Evolutionary conservation across 2,888 invertebrate genomes (phyloP), one percentile per base, ranked within the genome.

Genomic region (Marasmarcha lunaedactyla): DNA sequence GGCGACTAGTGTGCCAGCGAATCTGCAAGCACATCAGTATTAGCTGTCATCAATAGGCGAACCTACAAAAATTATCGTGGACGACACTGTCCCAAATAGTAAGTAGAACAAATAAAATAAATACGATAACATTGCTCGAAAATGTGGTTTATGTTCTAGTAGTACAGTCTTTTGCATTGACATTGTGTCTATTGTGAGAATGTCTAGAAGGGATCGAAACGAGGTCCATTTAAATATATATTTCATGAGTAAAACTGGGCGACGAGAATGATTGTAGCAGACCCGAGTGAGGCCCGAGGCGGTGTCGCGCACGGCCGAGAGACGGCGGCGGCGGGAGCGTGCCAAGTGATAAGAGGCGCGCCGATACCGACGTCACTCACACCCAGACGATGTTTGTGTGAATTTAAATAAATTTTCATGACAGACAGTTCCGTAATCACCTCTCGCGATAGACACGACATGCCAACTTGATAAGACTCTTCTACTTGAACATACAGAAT

Each of bases 401-500:
- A 79, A 81, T 81, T 81, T 81, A 78, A 83, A 83, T 81, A 83
- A 76, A 81, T 81, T 79, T 79, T 79, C 81, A 77, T 81, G 79
- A 78, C 79, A 81, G 79, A 79, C 79, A 77, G 77, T 79, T 83
- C 81, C 77, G 79, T 81, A 81, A 81, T 81, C 81, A 77, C 71
- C 68, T 72, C 76, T 71, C 63, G 69, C 71, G 67, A 64, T 68
- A 71, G 65, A 65, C 66, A 64, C 71, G 69, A 71, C 67, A 72
- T 68, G 65, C 69, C 66, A 72, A 65, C 68, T 70, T 60, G 58
- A 61, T 74, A 63, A 20, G 4, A 20, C 20, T 3, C 20, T 20
- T 5, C 57, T 59, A 62, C 53, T 49, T 52, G 41, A 46, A 46
- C 42, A 44, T 20, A 5, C 20, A 20, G 20, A 20, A 20, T 5